Evolutionary conservation across 2,797 vertebrate species (phyloP).

Genomic region (Rhyacichthys aspro): DNA sequence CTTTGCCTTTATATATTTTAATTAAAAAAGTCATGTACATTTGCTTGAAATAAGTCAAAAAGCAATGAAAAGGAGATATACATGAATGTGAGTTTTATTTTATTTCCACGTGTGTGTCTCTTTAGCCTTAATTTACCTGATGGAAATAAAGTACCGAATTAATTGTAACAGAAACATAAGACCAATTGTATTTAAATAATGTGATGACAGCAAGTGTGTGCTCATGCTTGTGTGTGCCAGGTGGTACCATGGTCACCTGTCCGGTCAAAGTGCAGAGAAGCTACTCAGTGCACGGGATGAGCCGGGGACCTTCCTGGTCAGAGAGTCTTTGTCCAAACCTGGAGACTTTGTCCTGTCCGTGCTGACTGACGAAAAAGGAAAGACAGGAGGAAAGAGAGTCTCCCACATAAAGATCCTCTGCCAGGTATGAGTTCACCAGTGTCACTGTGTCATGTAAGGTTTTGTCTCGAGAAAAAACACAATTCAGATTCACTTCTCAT

Average conservation of each 20-base stretch:
- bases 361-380: constrained; percentile 84
- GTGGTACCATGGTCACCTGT: constrained; percentile 97
- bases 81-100: no score
- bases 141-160: no score
- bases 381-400: constrained; percentile 78
- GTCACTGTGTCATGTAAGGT: constrained; percentile 9
- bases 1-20: no score
- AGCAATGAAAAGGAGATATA: no score
- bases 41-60: no score
- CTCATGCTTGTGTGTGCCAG: constrained; percentile 64
- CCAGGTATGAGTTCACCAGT: constrained; percentile 80
- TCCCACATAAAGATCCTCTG: constrained; percentile 96
- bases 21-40: no score
- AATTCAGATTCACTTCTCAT: constrained; percentile 13
- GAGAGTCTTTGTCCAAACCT: constrained; percentile 95
- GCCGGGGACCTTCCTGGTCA: constrained; percentile 91
- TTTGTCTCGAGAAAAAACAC: not conserved
- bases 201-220: not conserved
- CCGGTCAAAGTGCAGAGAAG: constrained; percentile 89
- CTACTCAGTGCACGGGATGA: constrained; percentile 85
- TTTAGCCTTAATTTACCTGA: no score
- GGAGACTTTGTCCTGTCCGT: constrained; percentile 94
- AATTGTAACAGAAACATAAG: no score
- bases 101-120: no score
- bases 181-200: no score